These are phyloP conservation scores for Caenorhabditis sp. DNA, from an alignment of 2,888 invertebrate genomes.

Conservation along the genomic window DNA sequence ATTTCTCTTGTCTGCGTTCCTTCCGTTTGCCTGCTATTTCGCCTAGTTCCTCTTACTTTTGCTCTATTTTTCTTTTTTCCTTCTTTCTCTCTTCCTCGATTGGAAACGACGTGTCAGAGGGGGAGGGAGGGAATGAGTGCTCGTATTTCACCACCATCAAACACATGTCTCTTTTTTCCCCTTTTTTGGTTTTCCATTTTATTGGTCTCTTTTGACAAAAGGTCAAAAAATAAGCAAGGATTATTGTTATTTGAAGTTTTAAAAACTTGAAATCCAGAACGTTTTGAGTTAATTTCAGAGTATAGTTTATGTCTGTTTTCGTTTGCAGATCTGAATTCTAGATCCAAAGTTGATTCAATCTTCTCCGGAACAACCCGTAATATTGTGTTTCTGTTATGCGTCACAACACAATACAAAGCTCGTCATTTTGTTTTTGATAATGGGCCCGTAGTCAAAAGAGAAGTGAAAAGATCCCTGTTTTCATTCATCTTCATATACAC, in stretches of 20 bases:
- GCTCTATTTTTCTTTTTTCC: conserved; percentile 37
- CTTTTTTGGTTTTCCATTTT: conserved; percentile 30
- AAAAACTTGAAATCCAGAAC: too few species aligned
- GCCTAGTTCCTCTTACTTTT: conserved; percentile 32
- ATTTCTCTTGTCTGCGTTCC: conserved; percentile 21
- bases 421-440: conserved; percentile 42
- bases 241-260: background rate
- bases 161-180: conserved; percentile 31
- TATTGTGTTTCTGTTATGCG: conserved; percentile 1
- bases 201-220: conserved; percentile 12
- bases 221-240: background rate
- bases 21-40: conserved; percentile 33
- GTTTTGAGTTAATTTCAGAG: too few species aligned
- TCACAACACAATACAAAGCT: conserved; percentile 12
- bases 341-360: too few species aligned
- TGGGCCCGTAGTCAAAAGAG: conserved; percentile 10
- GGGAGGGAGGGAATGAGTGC: conserved; percentile 35
- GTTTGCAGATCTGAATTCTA: too few species aligned
- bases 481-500: conserved; percentile 28
- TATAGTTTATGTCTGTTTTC: too few species aligned
- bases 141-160: conserved; percentile 50
- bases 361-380: background rate
- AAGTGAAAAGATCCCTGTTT: conserved; percentile 6
- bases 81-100: conserved; percentile 27
- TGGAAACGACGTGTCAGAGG: conserved; percentile 46